Evolutionary conservation across 2,888 invertebrate species (phyloP), one percentile per base, ranked within the genome.

Genomic region (Epiblema foenella): DNA sequence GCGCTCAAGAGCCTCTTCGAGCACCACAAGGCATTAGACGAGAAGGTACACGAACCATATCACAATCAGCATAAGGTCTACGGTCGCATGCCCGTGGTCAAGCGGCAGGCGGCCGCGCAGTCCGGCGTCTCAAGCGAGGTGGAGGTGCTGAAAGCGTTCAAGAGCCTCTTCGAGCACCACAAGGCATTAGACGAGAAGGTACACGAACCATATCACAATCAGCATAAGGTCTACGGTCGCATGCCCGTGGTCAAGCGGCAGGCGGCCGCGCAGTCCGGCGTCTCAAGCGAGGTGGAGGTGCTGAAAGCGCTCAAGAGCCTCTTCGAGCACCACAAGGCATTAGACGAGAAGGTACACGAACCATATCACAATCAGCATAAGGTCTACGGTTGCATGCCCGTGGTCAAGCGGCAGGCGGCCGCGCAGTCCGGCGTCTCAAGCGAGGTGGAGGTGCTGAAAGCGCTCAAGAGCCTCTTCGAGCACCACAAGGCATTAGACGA

Each of bases 401-500:
- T 99, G 80, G 99, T 99, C 81, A 99, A 99, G 94, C 95, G 99
- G 78, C 99, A 99, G 93, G 98, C 99, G 74, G 98, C n/a, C n/a
- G n/a, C 98, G 77, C 99, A 99, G 91, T 98, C 98, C n/a, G 99
- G 99, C 18, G 99, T 99, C 77, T 99, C 99, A 83, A 99, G 99
- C 83, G 99, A 99, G 93, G 99, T 99, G 74, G 99, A 99, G 94
- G 99, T 99, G 74, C 95, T 99, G 76, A 99, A 99, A 94, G 99
- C 99, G 73, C 95, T 99, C 83, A 99, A 99, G 94, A 99, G 99
- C 82, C 96, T 99, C 79, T 99, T 99, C 94, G 99, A 99, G 93
- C 99, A 99, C 93, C 99, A 99, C 95, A 99, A 99, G 94, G 99
- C 99, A 62, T 94, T 99, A 79, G 99, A 99, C 94, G 99, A 99